These are phyloP conservation scores for Martes martes DNA, from an alignment of 2,113 vertebrate genomes.

Conservation along the genomic window DNA sequence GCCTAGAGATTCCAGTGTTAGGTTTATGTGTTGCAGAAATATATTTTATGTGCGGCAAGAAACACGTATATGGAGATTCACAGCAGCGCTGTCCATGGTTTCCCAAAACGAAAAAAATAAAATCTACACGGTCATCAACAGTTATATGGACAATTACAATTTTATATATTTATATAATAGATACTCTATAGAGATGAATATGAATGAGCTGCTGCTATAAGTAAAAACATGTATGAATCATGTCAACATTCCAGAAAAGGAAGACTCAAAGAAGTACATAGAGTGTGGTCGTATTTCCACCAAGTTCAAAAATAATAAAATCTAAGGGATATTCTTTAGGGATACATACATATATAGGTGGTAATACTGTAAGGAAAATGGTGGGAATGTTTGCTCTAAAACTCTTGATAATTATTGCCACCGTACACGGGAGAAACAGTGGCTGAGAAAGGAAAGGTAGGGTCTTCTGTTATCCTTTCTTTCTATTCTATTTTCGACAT, in stretches of 20 bases:
- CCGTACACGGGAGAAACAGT: not conserved
- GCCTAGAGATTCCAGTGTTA: not conserved
- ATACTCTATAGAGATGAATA: not conserved
- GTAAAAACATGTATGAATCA: not conserved
- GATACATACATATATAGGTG: no score
- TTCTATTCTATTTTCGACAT: not conserved
- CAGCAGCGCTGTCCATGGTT: not conserved
- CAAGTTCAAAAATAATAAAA: not conserved
- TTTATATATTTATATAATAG: not conserved
- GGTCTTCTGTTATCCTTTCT: not conserved
- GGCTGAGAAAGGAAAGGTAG: not conserved
- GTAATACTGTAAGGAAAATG: not conserved
- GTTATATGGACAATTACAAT: not conserved
- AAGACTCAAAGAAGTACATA: not conserved
- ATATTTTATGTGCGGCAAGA: not conserved
- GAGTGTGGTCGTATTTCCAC: not conserved
- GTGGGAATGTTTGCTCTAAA: not conserved
- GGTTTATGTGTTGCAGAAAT: fast-evolving
- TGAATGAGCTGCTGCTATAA: not conserved
- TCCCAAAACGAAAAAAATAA: not conserved
- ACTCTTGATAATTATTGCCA: not conserved
- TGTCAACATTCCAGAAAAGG: not conserved
- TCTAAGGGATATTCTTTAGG: not conserved
- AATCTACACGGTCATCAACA: not conserved
- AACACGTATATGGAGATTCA: not conserved